phyloP scores from a whole-genome alignment of 2,888 invertebrate species.

The Lepidochrysops patricia region DNA sequence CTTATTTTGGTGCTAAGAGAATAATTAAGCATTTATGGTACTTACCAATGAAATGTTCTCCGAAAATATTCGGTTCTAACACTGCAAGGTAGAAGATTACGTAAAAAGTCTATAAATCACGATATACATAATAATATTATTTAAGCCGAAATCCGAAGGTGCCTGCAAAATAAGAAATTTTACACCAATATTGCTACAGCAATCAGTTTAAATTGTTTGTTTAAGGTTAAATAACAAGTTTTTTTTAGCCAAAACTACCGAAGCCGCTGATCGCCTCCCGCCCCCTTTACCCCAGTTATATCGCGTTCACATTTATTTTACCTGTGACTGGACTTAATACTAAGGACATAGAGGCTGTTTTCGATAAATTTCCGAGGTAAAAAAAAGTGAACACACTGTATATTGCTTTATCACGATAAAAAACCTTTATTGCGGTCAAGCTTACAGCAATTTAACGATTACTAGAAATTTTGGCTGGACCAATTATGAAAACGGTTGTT shows the following conservation, averaged over 20 bases:
- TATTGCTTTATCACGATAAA: conserved; percentile 10
- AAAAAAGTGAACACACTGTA: too few species aligned
- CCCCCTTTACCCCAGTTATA: not conserved
- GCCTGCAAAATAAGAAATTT: not conserved
- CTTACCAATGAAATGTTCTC: too few species aligned
- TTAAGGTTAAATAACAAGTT: not conserved
- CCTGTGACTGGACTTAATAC: too few species aligned
- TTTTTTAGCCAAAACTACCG: conserved; percentile 8
- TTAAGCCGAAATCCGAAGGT: not conserved
- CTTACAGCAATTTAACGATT: conserved; percentile 4
- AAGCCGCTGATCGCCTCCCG: conserved; percentile 8
- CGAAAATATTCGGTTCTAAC: too few species aligned
- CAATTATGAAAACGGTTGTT: conserved; percentile 8
- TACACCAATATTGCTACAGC: not conserved
- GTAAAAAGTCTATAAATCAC: too few species aligned
- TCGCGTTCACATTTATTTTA: too few species aligned
- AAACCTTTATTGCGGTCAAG: conserved; percentile 6
- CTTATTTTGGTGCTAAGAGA: too few species aligned
- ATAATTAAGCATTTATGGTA: too few species aligned
- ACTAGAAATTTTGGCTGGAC: conserved; percentile 4
- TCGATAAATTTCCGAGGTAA: too few species aligned
- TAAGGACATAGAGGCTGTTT: too few species aligned
- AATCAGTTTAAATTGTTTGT: conserved; percentile 8
- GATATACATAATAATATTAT: too few species aligned
- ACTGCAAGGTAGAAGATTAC: too few species aligned